Base-by-base conservation (phyloP, 1,140 invertebrate species). In the Aphidius gifuensis region DNA sequence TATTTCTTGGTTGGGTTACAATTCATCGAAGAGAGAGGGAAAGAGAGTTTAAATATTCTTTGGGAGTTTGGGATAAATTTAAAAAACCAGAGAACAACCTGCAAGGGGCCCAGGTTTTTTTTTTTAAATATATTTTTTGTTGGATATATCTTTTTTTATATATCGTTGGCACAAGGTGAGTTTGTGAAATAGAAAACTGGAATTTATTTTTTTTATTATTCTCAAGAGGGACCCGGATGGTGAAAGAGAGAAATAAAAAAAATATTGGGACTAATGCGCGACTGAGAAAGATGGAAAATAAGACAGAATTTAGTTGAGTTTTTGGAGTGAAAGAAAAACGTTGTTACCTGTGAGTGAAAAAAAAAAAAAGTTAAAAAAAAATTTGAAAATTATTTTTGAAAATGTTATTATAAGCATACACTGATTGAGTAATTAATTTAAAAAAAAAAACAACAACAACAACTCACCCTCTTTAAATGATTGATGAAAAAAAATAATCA, bases 1-100 rank as follows among this genome's bases (percentile, higher is more conserved):
- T 79, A 76, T 76, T 76, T 73, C 71, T 70, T 66, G 53, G 49
- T 32, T 8, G 40, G 40, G 43, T n/a, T 57, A 16, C 46, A 38
- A 54, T 9, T 40, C 23, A 32, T 32, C 23, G 23, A 3, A 4
- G 23, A 3, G 23, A 32, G 23, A 32, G 2, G 23, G 23, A 4
- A 1, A 3, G 23, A 32, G 23, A 32, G 23, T 32, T 32, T 32
- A 32, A 32, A 32, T 32, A 32, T 32, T 32, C 23, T 32, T 32
- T 32, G 9, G 11, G 44, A 68, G 1, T 32, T 32, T 32, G 9
- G 11, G 44, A 68, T 68, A 70, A 72, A 75, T 78, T 76, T 68
- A 68, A 74, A 72, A 70, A 66, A 65, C 65, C 53, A 58, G 23
- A 32, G 23, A 32, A 32, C 49, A 57, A 59, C 55, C 54, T 55